Evolutionary conservation across 2,113 vertebrate genomes (phyloP), one percentile per base, ranked within the genome.

Genomic region (Cavia aperea): DNA sequence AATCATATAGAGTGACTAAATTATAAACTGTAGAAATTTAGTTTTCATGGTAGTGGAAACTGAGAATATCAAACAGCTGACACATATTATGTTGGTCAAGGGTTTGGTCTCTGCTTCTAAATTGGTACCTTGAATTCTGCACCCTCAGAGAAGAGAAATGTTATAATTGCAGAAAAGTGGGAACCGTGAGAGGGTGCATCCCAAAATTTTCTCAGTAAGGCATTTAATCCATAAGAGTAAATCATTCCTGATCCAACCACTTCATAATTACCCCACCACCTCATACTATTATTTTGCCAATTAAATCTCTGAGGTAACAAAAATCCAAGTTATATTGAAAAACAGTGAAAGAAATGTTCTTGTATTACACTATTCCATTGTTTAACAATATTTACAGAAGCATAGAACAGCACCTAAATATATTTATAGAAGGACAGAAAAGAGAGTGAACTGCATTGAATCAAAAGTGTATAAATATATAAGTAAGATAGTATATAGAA

Each of bases 161-260:
- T 33, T 63, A 19, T 11, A 21, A n/a, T n/a, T 2, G 4, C 33
- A 29, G 23, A 86, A 10, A 13, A 70, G 36, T 56, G 49, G 4
- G 23, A n/a, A 3, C 4, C 18, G 8, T 1, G 21, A 56, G 4
- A n/a, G 21, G n/a, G 13, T 3, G 46, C 31, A 21, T 5, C 6
- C 24, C 36, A 58, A 87, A 72, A 11, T 9, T 4, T 19, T 43
- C 19, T 19, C 39, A 39, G 29, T 43, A 43, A 72, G 14, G 5
- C 15, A 19, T 56, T 58, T 31, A 29, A 58, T 3, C 14, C 21
- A 31, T 16, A 26, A 58, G n/a, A 36, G 43, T 70, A 49, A 5
- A 54, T 23, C 31, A 26, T 19, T 24, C 31, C 66, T 26, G 33
- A 14, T 36, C 46, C 26, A 86, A n/a, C 26, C 21, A 54, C 26